Conservation (phyloP, 2,888 invertebrate genomes). For the Dasypolia templi region DNA sequence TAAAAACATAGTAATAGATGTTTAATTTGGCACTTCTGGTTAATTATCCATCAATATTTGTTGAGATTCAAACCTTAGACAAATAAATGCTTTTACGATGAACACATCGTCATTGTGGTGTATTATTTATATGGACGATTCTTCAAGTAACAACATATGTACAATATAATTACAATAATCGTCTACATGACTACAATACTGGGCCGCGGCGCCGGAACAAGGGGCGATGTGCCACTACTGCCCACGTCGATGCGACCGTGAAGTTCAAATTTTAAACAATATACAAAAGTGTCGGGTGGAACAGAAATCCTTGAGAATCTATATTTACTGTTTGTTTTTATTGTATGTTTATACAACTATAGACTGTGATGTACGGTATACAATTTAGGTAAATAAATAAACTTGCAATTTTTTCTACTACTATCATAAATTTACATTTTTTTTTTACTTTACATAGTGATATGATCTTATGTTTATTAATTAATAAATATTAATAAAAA, state of each 20-base stretch:
- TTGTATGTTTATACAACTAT: conserved; percentile 63
- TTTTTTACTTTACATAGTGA: conserved; percentile 74
- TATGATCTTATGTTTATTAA: conserved; percentile 76
- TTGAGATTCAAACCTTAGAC: conserved; percentile 85
- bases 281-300: conserved; percentile 55
- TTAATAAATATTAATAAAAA: conserved; percentile 71
- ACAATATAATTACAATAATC: conserved; percentile 86
- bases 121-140: conserved; percentile 80
- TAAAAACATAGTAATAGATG: conserved; percentile 74
- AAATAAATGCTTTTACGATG: conserved; percentile 84
- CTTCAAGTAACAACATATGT: conserved; percentile 84
- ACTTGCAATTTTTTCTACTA: conserved; percentile 70
- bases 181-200: conserved; percentile 70
- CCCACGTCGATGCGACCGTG: conserved; percentile 20
- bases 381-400: conserved; percentile 70
- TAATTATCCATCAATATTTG: conserved; percentile 74
- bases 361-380: conserved; percentile 76
- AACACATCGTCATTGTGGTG: conserved; percentile 67
- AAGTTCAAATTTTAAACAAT: conserved; percentile 53
- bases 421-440: conserved; percentile 74
- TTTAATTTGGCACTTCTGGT: conserved; percentile 85
- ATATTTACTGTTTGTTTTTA: conserved; percentile 44
- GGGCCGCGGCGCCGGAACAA: conserved; percentile 19
- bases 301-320: conserved; percentile 54
- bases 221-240: background rate